phyloP scores from a whole-genome alignment of 2,797 vertebrate genomes.

The Melanotaenia boesemani region DNA sequence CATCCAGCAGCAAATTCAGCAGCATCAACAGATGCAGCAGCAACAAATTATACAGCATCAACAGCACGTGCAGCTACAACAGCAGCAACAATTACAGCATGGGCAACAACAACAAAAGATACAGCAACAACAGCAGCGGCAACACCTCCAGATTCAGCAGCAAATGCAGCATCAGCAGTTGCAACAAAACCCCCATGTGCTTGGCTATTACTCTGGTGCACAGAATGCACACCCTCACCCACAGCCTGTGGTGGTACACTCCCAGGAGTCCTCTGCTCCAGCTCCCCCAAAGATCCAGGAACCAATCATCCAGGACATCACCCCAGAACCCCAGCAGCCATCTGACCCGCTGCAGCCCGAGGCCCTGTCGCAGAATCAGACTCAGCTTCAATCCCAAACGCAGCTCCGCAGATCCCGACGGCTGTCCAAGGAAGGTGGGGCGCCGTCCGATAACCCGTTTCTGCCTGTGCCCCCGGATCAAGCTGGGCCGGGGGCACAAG shows the following conservation, averaged over 20 bases:
- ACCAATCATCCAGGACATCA: constrained; percentile 72
- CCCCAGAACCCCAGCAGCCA: constrained; percentile 73
- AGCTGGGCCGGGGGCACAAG: constrained; percentile 38
- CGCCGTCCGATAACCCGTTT: constrained; percentile 86
- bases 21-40: constrained; percentile 70
- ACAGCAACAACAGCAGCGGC: constrained; percentile 67
- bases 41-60: constrained; percentile 71
- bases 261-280: constrained; percentile 71
- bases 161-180: constrained; percentile 89
- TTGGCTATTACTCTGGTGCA: constrained; percentile 75
- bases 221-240: constrained; percentile 79
- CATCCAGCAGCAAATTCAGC: constrained; percentile 74
- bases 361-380: constrained; percentile 74
- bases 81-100: constrained; percentile 71
- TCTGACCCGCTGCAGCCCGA: constrained; percentile 71
- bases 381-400: constrained; percentile 77
- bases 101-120: constrained; percentile 74
- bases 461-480: constrained; percentile 66
- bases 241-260: constrained; percentile 72
- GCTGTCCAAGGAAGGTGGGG: constrained; percentile 93
- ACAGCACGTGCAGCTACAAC: constrained; percentile 67
- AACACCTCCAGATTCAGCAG: constrained; percentile 78
- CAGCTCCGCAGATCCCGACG: constrained; percentile 91
- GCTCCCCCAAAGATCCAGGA: constrained; percentile 68
- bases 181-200: constrained; percentile 79